These are phyloP conservation scores for Cyprinus carpio DNA, from an alignment of 2,113 vertebrate species.

Conservation along the genomic window DNA sequence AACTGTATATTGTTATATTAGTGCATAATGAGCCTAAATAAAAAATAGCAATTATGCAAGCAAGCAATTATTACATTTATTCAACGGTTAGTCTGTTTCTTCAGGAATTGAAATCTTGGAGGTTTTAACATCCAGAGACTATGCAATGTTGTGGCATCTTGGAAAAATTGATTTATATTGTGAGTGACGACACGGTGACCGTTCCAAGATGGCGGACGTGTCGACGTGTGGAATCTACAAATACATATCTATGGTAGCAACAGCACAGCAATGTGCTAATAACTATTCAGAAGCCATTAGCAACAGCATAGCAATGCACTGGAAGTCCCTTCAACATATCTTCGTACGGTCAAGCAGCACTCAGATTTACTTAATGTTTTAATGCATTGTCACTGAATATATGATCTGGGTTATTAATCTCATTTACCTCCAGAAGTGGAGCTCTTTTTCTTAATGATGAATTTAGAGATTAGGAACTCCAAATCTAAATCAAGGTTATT, in stretches of 20 bases:
- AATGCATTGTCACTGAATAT: conserved; percentile 63
- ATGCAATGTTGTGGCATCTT: no score
- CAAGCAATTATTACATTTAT: neutral
- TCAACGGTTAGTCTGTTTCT: neutral
- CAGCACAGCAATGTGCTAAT: neutral
- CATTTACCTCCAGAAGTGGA: conserved; percentile 64
- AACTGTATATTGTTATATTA: neutral
- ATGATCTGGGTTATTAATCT: conserved; percentile 63
- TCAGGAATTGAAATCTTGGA: no score
- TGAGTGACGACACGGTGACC: neutral
- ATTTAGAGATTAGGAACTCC: conserved; percentile 58
- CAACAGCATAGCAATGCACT: neutral
- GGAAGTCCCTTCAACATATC: neutral
- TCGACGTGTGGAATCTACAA: no score
- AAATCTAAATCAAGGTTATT: conserved; percentile 45
- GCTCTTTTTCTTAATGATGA: conserved; percentile 61
- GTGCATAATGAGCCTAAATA: neutral
- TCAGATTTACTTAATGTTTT: conserved; percentile 39
- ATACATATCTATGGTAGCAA: no score
- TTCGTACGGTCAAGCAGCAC: neutral
- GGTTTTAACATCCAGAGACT: no score
- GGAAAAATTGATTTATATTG: neutral
- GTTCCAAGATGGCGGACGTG: no score
- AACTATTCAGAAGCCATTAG: neutral
- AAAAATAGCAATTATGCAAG: neutral